Percentiles rank a stretch among this genome's conserved stretches.
These are phyloP conservation scores for Gymnodraco acuticeps DNA, from an alignment of 2,797 vertebrate species.

Conservation along the genomic window DNA sequence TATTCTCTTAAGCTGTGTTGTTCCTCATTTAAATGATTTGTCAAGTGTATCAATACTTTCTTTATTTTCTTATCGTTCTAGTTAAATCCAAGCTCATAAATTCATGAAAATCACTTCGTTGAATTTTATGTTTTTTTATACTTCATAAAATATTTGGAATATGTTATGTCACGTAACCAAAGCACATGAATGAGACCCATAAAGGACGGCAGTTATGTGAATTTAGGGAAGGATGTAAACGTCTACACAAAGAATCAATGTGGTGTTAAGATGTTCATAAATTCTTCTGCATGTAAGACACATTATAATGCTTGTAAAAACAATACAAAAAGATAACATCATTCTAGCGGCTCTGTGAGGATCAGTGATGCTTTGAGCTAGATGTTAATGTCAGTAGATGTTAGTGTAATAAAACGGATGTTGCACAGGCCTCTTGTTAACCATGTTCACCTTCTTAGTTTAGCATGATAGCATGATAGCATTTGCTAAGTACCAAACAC, in stretches of 20 bases:
- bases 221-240: not conserved
- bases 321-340: not conserved
- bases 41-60: conserved; percentile 7
- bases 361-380: not conserved
- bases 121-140: not conserved
- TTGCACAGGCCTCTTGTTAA: not conserved
- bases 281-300: not conserved
- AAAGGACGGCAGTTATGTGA: not conserved
- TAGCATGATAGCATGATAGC: not conserved
- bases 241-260: not conserved
- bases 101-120: not conserved
- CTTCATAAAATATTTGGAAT: not conserved
- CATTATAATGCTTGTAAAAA: not conserved
- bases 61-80: not conserved
- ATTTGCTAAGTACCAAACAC: not conserved
- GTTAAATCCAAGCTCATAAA: not conserved
- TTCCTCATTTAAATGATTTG: not conserved
- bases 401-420: no score
- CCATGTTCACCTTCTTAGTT: not conserved
- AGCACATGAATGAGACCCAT: not conserved
- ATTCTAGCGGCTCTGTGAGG: not conserved
- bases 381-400: not conserved
- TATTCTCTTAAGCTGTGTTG: not conserved
- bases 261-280: not conserved
- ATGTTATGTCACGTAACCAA: not conserved